These are phyloP conservation scores for Recurvirostra avosetta DNA, from an alignment of 2,113 vertebrate genomes.

Conservation along the genomic window DNA sequence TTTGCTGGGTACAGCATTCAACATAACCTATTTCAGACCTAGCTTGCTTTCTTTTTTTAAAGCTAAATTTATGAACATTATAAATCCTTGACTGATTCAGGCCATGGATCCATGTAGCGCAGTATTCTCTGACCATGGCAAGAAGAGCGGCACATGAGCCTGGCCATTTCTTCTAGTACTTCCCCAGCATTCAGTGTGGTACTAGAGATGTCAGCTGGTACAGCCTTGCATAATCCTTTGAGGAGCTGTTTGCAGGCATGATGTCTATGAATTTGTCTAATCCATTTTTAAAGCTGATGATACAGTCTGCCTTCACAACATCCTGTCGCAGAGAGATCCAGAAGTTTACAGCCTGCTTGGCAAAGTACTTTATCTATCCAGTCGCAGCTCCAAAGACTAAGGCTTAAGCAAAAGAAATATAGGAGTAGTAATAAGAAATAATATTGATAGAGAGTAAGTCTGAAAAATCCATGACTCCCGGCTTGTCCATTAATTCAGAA, in stretches of 20 bases:
- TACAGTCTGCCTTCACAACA: background rate
- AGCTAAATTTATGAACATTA: background rate
- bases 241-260: background rate
- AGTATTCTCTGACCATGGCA: background rate
- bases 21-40: background rate
- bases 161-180: background rate
- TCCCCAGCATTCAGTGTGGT: background rate
- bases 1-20: background rate
- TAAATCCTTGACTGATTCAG: background rate
- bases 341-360: background rate
- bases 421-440: background rate
- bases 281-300: background rate
- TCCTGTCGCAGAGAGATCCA: background rate
- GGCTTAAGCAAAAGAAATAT: background rate
- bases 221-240: background rate
- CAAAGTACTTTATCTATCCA: background rate
- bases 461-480: background rate
- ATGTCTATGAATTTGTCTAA: background rate
- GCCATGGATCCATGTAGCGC: background rate
- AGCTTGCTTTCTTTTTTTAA: background rate
- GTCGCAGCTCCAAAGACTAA: background rate
- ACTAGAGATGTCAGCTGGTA: background rate
- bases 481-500: background rate
- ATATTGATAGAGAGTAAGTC: background rate
- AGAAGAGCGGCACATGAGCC: background rate